These are phyloP conservation scores for Linnaemya tessellans DNA, from an alignment of 2,888 invertebrate species.

Conservation along the genomic window DNA sequence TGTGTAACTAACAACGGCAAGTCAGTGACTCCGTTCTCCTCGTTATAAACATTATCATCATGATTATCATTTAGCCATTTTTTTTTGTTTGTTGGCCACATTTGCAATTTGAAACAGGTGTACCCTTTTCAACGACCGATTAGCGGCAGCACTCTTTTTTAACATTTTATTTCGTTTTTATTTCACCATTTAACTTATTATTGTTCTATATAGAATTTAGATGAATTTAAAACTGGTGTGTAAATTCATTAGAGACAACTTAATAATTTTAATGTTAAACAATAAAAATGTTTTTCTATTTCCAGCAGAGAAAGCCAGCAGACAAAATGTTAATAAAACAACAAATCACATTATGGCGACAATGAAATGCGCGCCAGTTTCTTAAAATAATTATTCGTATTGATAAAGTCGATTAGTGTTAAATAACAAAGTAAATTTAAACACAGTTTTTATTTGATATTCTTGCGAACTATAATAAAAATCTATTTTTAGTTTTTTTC, in stretches of 20 bases:
- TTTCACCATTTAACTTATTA: conserved; percentile 8
- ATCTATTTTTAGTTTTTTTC: not conserved
- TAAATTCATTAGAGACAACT: conserved; percentile 19
- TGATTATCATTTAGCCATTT: not conserved
- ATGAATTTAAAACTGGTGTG: conserved; percentile 32
- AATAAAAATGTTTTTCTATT: not conserved
- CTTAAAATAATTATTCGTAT: not conserved
- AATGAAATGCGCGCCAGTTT: not conserved
- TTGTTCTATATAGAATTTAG: too few species aligned
- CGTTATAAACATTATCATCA: not conserved
- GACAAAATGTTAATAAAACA: not conserved
- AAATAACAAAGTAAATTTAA: conserved; percentile 2
- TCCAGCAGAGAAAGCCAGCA: not conserved
- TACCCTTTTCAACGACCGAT: conserved; percentile 15
- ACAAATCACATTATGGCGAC: not conserved
- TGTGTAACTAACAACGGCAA: not conserved
- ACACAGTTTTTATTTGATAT: not conserved
- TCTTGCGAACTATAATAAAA: not conserved
- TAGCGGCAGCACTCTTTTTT: not conserved
- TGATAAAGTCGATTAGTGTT: conserved; percentile 9
- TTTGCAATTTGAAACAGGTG: conserved; percentile 15
- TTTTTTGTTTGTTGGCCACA: not conserved
- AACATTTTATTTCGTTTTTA: not conserved
- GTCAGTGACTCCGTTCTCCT: conserved; percentile 5
- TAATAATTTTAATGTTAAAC: conserved; percentile 20